Percentiles rank a stretch among this genome's conserved stretches.
These are phyloP conservation scores for Delphinus delphis DNA, from an alignment of 2,113 vertebrate species.

Conservation along the genomic window DNA sequence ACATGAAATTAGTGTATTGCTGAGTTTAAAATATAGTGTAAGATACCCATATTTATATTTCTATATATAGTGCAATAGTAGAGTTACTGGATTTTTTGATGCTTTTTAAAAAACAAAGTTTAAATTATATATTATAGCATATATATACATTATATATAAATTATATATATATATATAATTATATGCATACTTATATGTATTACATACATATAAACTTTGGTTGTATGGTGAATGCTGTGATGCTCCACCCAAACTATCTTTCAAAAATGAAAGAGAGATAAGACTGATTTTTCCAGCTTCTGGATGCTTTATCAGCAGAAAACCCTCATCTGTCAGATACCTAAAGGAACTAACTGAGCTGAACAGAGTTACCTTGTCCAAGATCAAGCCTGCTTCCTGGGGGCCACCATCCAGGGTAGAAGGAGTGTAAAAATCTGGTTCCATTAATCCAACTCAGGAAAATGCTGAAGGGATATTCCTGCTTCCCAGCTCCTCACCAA, in stretches of 20 bases:
- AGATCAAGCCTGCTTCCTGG: background rate
- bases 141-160: background rate
- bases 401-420: background rate
- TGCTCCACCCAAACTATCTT: background rate
- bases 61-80: background rate
- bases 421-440: rapidly evolving
- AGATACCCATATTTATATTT: background rate
- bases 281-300: background rate
- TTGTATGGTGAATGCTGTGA: background rate
- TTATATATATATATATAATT: background rate
- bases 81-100: background rate
- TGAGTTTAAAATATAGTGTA: background rate
- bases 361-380: background rate
- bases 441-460: background rate
- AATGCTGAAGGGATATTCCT: background rate
- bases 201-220: background rate
- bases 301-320: background rate
- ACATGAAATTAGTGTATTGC: background rate
- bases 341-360: background rate
- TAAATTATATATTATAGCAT: background rate
- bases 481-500: background rate
- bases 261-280: background rate
- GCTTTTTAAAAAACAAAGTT: background rate
- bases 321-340: background rate
- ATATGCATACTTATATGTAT: background rate